Evolutionary conservation across 2,888 invertebrate species (phyloP).

Genomic region (Metopia argyrocephala): DNA sequence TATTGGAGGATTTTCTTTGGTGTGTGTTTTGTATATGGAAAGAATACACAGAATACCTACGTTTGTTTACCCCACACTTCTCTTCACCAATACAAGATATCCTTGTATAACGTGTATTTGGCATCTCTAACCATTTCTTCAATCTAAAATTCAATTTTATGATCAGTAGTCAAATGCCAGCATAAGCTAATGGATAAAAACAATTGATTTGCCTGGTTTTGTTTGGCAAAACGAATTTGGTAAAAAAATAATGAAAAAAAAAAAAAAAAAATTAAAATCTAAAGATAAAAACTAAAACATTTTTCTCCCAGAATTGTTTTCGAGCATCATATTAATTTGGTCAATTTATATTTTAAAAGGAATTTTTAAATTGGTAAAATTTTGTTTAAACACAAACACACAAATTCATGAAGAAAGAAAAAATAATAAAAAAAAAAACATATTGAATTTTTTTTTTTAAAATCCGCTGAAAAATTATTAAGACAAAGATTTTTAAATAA

Average conservation of each 20-base stretch:
- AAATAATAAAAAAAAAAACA: conserved; percentile 33
- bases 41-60: too few relatives aligned
- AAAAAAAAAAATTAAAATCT: conserved; percentile 9
- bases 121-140: background rate
- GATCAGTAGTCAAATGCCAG: conserved; percentile 45
- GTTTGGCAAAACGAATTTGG: conserved; percentile 25
- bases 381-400: conserved; percentile 25
- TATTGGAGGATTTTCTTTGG: too few relatives aligned
- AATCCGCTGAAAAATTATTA: conserved; percentile 50
- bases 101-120: too few relatives aligned
- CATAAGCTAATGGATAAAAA: conserved; percentile 32
- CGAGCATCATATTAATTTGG: conserved; percentile 78
- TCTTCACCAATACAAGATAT: too few relatives aligned
- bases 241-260: conserved; percentile 25
- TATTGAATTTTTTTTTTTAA: conserved; percentile 58
- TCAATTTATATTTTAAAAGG: conserved; percentile 79
- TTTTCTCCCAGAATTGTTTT: conserved; percentile 78
- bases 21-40: too few relatives aligned
- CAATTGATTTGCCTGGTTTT: conserved; percentile 31
- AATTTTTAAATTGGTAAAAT: conserved; percentile 78
- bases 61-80: too few relatives aligned
- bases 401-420: background rate
- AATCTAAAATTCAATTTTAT: background rate
- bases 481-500: conserved; percentile 24
- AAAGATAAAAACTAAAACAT: conserved; percentile 68